Percentiles rank a stretch among this genome's conserved stretches.
Evolutionary conservation across 2,113 vertebrate genomes (phyloP).

Genomic region (Xyliphius kryptos): DNA sequence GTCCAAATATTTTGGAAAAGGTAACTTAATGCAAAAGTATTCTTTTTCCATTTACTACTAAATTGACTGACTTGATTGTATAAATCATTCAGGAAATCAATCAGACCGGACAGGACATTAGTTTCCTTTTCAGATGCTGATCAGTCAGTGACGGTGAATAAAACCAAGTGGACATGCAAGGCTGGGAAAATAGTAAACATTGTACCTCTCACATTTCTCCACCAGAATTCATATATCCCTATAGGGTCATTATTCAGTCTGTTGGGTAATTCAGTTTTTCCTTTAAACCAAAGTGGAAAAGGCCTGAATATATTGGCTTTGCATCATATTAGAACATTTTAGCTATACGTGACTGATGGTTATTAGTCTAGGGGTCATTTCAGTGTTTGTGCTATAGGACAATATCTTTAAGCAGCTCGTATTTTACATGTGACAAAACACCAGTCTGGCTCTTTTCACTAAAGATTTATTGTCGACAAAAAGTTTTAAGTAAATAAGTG

Average conservation of each 20-base stretch:
- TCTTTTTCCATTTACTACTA: neutral
- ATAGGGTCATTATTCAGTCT: slow-evolving; percentile 31
- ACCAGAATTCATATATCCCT: slow-evolving; percentile 28
- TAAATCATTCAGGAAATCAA: slow-evolving; percentile 19
- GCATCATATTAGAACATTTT: slow-evolving; percentile 34
- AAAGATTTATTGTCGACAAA: slow-evolving; percentile 27
- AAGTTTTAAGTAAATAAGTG: slow-evolving; percentile 43
- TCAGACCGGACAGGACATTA: slow-evolving; percentile 8
- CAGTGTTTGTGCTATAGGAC: slow-evolving; percentile 40
- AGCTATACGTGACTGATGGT: slow-evolving; percentile 37
- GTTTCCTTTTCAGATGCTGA: slow-evolving; percentile 27
- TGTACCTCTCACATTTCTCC: slow-evolving; percentile 36
- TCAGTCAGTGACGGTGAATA: slow-evolving; percentile 34
- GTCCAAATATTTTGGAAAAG: neutral
- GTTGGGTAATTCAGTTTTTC: slow-evolving; percentile 37
- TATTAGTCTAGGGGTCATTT: slow-evolving; percentile 39
- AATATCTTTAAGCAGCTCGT: slow-evolving; percentile 43
- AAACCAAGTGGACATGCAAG: slow-evolving; percentile 1
- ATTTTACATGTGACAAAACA: slow-evolving; percentile 46
- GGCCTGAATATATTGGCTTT: slow-evolving; percentile 20
- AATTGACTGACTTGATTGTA: neutral
- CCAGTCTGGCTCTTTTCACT: slow-evolving; percentile 40
- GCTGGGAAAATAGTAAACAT: slow-evolving; percentile 33
- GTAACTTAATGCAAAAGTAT: neutral
- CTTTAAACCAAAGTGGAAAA: slow-evolving; percentile 22